Conservation (phyloP, 2,888 invertebrate species). For the Isoperla grammatica region DNA sequence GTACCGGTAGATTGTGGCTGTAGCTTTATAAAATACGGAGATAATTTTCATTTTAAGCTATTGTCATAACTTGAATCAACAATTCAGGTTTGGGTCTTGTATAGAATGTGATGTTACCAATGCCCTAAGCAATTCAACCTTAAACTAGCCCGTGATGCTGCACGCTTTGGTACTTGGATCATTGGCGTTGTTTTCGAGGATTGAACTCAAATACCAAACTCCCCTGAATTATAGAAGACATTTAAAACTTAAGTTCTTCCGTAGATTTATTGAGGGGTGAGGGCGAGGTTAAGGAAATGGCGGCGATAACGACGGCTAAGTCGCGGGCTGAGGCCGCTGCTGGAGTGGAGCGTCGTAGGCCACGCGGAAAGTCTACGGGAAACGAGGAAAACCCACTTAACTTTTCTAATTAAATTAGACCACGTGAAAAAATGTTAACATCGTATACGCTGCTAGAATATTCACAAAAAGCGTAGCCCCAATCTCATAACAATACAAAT, state of each 20-base stretch:
- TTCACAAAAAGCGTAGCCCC: too few relatives aligned
- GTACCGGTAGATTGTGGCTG: too few relatives aligned
- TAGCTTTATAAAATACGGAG: too few relatives aligned
- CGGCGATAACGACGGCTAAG: not conserved
- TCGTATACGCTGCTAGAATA: not conserved
- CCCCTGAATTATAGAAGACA: too few relatives aligned
- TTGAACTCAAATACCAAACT: too few relatives aligned
- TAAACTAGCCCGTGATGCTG: not conserved
- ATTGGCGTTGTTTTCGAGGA: too few relatives aligned
- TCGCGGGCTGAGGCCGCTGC: too few relatives aligned
- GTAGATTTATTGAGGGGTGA: too few relatives aligned
- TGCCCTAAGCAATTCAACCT: not conserved
- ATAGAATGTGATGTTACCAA: not conserved
- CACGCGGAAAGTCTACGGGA: not conserved
- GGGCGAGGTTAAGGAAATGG: not conserved
- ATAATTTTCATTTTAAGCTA: too few relatives aligned
- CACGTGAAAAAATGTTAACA: constrained; percentile 6
- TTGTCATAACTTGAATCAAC: not conserved
- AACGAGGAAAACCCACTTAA: constrained; percentile 4
- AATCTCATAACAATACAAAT: too few relatives aligned
- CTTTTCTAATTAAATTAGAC: constrained; percentile 14
- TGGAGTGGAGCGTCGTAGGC: not conserved
- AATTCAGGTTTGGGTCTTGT: not conserved
- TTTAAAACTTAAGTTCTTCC: too few relatives aligned
- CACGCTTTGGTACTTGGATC: too few relatives aligned